These are phyloP conservation scores for Campylomormyrus numenius DNA, from an alignment of 2,113 vertebrate species.

Conservation along the genomic window DNA sequence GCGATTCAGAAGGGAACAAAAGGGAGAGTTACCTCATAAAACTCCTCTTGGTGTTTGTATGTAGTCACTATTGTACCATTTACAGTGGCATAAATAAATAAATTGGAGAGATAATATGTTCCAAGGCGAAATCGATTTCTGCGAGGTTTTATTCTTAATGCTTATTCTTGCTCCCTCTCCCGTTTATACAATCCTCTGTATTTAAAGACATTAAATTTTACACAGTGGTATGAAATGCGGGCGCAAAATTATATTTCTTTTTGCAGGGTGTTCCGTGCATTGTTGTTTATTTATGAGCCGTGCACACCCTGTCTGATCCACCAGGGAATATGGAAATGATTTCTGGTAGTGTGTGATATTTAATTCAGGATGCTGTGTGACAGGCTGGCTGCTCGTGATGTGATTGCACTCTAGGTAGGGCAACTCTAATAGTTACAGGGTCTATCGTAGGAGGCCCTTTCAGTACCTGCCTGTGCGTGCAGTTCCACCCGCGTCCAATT, in stretches of 20 bases:
- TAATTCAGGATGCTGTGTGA: slow-evolving; percentile 70
- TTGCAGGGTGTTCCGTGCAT: slow-evolving; percentile 75
- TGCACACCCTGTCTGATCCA: slow-evolving; percentile 62
- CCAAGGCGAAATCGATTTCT: slow-evolving; percentile 82
- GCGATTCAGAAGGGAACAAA: slow-evolving; percentile 26
- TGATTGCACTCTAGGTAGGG: slow-evolving; percentile 20
- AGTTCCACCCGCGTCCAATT: not conserved
- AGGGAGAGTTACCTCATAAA: slow-evolving; percentile 36
- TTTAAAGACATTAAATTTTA: slow-evolving; percentile 97
- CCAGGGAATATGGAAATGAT: slow-evolving; percentile 92
- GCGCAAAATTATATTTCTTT: slow-evolving; percentile 88
- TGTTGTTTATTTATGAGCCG: slow-evolving; percentile 95
- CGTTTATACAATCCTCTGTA: slow-evolving; percentile 77
- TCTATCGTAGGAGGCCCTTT: slow-evolving; percentile 31
- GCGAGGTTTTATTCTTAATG: slow-evolving; percentile 77
- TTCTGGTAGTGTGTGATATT: slow-evolving; percentile 82
- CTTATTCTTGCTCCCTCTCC: slow-evolving; percentile 67
- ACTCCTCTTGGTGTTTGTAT: slow-evolving; percentile 51
- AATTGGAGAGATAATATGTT: slow-evolving; percentile 68
- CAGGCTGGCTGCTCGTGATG: slow-evolving; percentile 38
- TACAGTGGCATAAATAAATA: slow-evolving; percentile 63
- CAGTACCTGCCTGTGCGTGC: not conserved
- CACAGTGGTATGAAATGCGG: slow-evolving; percentile 82
- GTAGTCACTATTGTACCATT: slow-evolving; percentile 48
- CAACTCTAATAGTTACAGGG: slow-evolving; percentile 20